A percentile compares a stretch with the other conserved stretches of the same genome.
These are phyloP conservation scores for Chrosomus eos DNA, from an alignment of 2,797 vertebrate species.

Conservation along the genomic window DNA sequence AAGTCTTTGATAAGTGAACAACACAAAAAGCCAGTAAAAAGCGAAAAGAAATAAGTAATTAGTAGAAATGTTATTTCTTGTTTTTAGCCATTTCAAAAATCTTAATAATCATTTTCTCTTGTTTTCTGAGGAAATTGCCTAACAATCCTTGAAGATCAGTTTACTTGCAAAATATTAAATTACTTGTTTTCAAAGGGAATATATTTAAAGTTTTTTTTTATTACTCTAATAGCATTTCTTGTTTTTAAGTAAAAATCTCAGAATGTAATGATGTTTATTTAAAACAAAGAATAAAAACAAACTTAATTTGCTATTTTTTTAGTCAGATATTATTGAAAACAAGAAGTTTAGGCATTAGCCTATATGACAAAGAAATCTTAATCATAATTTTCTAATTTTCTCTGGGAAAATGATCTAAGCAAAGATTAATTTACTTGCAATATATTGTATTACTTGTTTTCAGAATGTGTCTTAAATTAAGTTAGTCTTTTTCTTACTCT, in stretches of 20 bases:
- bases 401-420: not conserved
- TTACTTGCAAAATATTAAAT: no score
- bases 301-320: not conserved
- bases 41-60: not conserved
- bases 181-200: no score
- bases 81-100: not conserved
- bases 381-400: not conserved
- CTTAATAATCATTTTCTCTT: not conserved
- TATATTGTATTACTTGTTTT: not conserved
- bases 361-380: not conserved
- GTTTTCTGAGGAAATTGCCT: not conserved
- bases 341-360: not conserved
- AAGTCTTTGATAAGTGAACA: not conserved
- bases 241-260: no score
- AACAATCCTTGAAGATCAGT: not conserved
- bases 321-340: not conserved
- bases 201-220: no score
- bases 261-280: not conserved
- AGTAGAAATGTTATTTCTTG: not conserved
- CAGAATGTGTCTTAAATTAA: not conserved
- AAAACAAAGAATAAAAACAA: not conserved
- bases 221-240: no score
- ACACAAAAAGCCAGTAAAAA: not conserved
- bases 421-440: not conserved
- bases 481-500: not conserved